Base-by-base conservation (phyloP, 1,140 invertebrate genomes). In the Notospermus geniculatus region DNA sequence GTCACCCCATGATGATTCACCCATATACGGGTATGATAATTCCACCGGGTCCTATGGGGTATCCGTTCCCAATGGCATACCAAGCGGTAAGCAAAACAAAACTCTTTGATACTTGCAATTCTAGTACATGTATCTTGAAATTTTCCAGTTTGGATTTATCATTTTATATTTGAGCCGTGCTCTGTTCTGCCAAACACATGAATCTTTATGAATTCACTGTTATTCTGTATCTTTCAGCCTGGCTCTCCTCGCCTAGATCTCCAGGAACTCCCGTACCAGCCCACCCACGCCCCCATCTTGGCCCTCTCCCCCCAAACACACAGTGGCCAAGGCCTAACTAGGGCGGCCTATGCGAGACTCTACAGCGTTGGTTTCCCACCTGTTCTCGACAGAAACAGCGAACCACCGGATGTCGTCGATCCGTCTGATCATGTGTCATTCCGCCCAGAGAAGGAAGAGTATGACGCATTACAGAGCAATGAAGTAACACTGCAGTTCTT, bases 401-500 rank as follows among this genome's bases (percentile, higher is more conserved):
- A 81, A 11, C 70, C 74, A 11, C 74, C 80, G 17, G 75, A 80
- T 55, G 75, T 80, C 2, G 67, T 82, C 36, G 79, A 82, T 60
- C 73, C 76, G 2, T 57, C 68, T 43, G 62, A 60, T n/a, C 60
- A 68, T 13, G 60, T 65, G 25, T 67, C 73, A 39, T 55, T 55
- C 15, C 54, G 70, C 9, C 71, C 68, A 50, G 27, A 56, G n/a
- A 71, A 68, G 52, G 79, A 82, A 62, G 63, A 71, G 19, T 60
- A 61, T 27, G 79, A 82, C 56, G 70, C 69, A n/a, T 65, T 82
- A 19, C 72, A 76, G 56, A 72, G 73, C 60, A 82, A 82, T 70
- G 78, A 81, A 63, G 70, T 82, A 50, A 69, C 75, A 41, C 76
- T 82, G 64, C 80, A 82, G 70, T 82, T 82, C 67, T 64, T 82